Evolutionary conservation across 2,888 invertebrate genomes (phyloP).

Genomic region (Amorpha juglandis): DNA sequence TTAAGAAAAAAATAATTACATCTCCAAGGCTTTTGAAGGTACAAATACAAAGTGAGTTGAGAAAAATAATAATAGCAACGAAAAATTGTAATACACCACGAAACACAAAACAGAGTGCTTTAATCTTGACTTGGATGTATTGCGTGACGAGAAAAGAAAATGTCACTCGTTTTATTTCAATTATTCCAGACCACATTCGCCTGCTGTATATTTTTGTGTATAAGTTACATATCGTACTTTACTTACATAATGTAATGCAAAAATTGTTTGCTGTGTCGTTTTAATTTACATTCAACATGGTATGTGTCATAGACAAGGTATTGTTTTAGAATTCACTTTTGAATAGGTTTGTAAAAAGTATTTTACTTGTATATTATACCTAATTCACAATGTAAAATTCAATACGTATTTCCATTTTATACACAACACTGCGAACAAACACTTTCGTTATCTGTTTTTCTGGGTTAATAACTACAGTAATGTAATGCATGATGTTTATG

Average conservation of each 20-base stretch:
- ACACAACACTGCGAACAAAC: background rate
- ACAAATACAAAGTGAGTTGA: background rate
- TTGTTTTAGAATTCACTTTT: background rate
- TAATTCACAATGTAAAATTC: background rate
- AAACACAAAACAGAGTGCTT: slow-evolving; percentile 44
- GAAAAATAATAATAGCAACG: slow-evolving; percentile 31
- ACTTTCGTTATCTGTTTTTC: slow-evolving; percentile 20
- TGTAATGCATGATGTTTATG: background rate
- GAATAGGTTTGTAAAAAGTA: background rate
- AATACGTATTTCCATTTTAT: background rate
- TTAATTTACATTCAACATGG: background rate
- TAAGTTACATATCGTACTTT: slow-evolving; percentile 35
- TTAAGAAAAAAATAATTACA: slow-evolving; percentile 2
- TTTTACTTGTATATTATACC: background rate
- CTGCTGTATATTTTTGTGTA: slow-evolving; percentile 46
- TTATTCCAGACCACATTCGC: slow-evolving; percentile 48
- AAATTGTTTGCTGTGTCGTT: background rate
- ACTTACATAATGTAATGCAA: slow-evolving; percentile 4
- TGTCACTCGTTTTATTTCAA: slow-evolving; percentile 48
- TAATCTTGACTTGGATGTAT: slow-evolving; percentile 55
- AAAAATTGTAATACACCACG: slow-evolving; percentile 46
- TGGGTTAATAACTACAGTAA: slow-evolving; percentile 21
- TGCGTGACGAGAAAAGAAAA: slow-evolving; percentile 65
- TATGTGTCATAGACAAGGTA: no score
- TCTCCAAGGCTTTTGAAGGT: background rate